These are phyloP conservation scores for Ochotona curzoniae DNA, from an alignment of 2,113 vertebrate genomes.

Conservation along the genomic window DNA sequence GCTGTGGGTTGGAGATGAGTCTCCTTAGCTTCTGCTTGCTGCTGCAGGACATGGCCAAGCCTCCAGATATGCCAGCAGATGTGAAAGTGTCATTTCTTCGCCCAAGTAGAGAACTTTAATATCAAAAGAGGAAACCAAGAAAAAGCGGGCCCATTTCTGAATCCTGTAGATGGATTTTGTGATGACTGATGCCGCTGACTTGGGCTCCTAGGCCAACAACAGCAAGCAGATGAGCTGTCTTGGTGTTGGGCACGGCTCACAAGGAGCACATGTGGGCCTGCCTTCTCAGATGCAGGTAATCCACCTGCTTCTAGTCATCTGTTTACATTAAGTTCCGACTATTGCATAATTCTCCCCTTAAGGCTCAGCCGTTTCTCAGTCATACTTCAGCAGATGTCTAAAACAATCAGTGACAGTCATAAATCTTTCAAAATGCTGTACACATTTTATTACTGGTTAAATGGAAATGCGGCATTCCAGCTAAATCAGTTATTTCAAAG, in stretches of 20 bases:
- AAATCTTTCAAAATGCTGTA: background rate
- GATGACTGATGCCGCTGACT: background rate
- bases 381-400: background rate
- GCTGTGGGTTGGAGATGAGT: background rate
- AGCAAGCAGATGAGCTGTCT: background rate
- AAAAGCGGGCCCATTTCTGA: background rate
- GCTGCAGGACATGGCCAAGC: background rate
- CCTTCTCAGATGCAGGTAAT: background rate
- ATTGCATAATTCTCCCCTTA: background rate
- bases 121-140: background rate
- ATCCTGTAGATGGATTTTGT: background rate
- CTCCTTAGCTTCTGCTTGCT: background rate
- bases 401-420: background rate
- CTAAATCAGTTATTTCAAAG: constrained; percentile 7
- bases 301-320: background rate
- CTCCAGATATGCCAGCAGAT: background rate
- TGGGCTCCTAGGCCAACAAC: background rate
- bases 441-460: background rate
- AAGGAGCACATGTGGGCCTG: background rate
- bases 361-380: background rate
- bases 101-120: background rate
- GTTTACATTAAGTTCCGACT: background rate
- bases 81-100: background rate
- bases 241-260: background rate
- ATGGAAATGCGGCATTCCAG: background rate